Evolutionary conservation across 2,113 vertebrate species (phyloP).

Genomic region (Junco hyemalis): DNA sequence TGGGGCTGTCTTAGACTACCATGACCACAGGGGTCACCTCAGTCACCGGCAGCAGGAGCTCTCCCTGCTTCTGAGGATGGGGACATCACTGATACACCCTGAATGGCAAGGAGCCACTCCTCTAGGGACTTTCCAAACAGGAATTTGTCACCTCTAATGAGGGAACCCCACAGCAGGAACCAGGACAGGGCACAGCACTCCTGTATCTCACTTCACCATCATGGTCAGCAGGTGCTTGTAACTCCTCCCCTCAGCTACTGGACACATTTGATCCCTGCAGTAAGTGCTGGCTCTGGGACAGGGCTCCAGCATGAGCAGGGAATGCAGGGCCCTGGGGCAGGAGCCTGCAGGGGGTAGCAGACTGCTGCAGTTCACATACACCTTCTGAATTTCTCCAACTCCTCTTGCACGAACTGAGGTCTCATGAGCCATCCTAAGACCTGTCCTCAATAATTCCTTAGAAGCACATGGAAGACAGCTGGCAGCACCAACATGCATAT

Average conservation of each 20-base stretch:
- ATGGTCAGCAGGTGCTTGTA: accelerated
- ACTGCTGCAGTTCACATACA: background rate
- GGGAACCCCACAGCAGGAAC: background rate
- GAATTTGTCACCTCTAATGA: accelerated
- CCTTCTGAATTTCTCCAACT: background rate
- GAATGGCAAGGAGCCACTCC: background rate
- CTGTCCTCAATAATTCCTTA: background rate
- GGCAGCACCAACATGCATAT: background rate
- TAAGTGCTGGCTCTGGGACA: background rate
- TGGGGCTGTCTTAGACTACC: background rate
- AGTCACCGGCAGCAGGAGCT: background rate
- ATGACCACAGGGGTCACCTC: background rate
- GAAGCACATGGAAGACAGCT: background rate
- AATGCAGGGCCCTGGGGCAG: background rate
- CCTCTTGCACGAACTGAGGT: background rate
- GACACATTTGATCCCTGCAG: background rate
- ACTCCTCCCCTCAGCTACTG: background rate
- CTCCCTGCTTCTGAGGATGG: background rate
- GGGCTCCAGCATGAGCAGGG: background rate
- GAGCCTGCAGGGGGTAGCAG: background rate
- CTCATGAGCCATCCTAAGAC: background rate
- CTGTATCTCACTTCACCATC: background rate
- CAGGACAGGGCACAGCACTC: background rate
- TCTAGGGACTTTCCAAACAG: background rate
- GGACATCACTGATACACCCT: accelerated